Percentiles rank a stretch among this genome's conserved stretches.
Conservation (phyloP, 2,797 vertebrate genomes). For the Hyperoplus immaculatus region DNA sequence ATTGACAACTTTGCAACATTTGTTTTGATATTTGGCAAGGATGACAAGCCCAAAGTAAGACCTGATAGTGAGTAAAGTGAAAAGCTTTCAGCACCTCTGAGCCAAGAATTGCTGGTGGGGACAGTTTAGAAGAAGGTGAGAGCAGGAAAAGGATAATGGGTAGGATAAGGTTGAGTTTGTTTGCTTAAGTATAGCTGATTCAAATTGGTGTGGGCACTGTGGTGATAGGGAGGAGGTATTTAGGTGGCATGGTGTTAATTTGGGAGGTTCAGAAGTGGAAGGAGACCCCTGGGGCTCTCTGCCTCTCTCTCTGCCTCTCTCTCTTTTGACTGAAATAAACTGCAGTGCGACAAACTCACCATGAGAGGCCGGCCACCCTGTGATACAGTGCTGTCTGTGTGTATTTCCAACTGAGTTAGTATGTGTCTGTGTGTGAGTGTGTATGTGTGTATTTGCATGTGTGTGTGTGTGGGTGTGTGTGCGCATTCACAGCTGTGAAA, state of each 20-base stretch:
- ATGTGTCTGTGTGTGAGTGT: slow-evolving; percentile 51
- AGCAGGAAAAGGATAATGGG: slow-evolving; percentile 33
- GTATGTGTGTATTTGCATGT: slow-evolving; percentile 29
- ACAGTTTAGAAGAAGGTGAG: slow-evolving; percentile 30
- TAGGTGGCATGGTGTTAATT: slow-evolving; percentile 65
- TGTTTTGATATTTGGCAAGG: slow-evolving; percentile 12
- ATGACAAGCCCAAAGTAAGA: slow-evolving; percentile 1
- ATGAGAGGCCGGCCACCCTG: slow-evolving; percentile 60
- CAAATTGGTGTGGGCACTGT: slow-evolving; percentile 22
- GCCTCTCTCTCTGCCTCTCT: neutral
- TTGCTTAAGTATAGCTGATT: slow-evolving; percentile 41
- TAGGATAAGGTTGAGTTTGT: slow-evolving; percentile 16
- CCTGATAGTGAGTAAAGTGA: slow-evolving; percentile 10
- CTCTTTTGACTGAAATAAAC: slow-evolving; percentile 53
- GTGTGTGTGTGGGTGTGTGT: neutral
- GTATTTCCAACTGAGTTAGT: slow-evolving; percentile 33
- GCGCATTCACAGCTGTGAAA: slow-evolving; percentile 9
- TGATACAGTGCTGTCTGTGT: slow-evolving; percentile 72
- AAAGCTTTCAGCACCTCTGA: slow-evolving; percentile 18
- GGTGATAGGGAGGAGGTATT: slow-evolving; percentile 36
- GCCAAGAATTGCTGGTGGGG: neutral
- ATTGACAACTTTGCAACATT: neutral
- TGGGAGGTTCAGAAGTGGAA: slow-evolving; percentile 53
- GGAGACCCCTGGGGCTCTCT: slow-evolving; percentile 34
- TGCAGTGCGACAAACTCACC: slow-evolving; percentile 63